A percentile compares a stretch with the other conserved stretches of the same genome.
Evolutionary conservation across 2,797 vertebrate species (phyloP).

Genomic region (Linurgus olivaceus): DNA sequence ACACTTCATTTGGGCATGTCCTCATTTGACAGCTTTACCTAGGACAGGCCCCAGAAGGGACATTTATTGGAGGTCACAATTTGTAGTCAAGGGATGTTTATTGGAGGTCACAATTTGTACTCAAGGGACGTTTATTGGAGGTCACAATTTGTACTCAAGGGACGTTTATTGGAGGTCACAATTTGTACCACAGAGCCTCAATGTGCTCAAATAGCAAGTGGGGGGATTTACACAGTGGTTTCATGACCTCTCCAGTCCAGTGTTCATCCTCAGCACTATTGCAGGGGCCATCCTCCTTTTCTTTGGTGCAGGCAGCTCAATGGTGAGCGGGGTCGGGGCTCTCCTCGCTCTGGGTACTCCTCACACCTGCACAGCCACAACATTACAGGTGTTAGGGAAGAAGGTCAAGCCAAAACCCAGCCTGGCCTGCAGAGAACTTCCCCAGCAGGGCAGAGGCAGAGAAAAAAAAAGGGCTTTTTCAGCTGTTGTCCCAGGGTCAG

Average conservation of each 20-base stretch:
- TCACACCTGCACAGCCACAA: rapidly evolving
- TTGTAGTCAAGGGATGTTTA: neutral
- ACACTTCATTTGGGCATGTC: neutral
- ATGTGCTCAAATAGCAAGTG: neutral
- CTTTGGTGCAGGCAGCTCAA: neutral
- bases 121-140: neutral
- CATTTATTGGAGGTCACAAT: too few species aligned
- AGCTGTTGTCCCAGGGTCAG: neutral
- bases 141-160: too few species aligned
- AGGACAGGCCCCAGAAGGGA: neutral
- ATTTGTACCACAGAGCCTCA: neutral
- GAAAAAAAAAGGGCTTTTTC: neutral
- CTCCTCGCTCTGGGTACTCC: neutral
- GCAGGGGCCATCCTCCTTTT: neutral
- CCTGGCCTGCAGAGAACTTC: neutral
- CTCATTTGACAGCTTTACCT: neutral
- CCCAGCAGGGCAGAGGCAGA: neutral
- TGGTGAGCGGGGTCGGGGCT: rapidly evolving
- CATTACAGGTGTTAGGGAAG: neutral
- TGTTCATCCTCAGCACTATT: neutral
- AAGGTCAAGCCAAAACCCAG: neutral
- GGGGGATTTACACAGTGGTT: neutral
- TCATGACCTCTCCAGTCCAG: neutral
- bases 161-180: neutral
- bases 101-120: neutral